These are phyloP conservation scores for Helogale parvula DNA, from an alignment of 2,113 vertebrate species.

Conservation along the genomic window DNA sequence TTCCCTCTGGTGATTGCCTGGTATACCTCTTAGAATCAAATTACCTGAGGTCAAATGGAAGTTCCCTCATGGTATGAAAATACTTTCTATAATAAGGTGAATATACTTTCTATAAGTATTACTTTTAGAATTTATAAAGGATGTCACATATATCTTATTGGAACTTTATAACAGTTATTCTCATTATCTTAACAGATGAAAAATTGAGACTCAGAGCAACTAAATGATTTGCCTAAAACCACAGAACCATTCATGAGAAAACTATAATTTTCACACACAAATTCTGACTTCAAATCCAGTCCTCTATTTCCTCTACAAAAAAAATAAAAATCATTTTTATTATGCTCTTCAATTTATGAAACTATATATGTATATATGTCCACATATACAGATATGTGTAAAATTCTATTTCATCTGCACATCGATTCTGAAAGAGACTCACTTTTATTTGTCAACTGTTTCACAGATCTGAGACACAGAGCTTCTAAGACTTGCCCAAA, in stretches of 20 bases:
- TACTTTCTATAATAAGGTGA: neutral
- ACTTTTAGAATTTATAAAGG: neutral
- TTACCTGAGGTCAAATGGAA: neutral
- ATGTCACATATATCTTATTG: neutral
- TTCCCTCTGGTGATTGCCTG: neutral
- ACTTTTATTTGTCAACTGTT: conserved; percentile 12
- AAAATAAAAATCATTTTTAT: neutral
- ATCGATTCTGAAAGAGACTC: neutral
- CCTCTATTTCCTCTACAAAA: neutral
- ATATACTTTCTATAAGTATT: conserved; percentile 1
- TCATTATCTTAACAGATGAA: conserved; percentile 43
- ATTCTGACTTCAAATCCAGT: conserved; percentile 29
- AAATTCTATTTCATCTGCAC: neutral
- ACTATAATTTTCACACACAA: neutral
- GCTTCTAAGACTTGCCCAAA: neutral
- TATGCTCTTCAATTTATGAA: neutral
- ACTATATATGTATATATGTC: neutral
- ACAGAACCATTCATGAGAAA: neutral
- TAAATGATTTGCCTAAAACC: neutral
- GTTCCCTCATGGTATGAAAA: neutral
- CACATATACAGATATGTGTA: neutral
- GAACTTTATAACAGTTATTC: neutral
- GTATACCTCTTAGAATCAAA: conserved; percentile 8
- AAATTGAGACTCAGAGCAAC: neutral
- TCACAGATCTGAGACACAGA: neutral